phyloP scores from a whole-genome alignment of 2,888 invertebrate genomes.

The Acrobasis suavella region DNA sequence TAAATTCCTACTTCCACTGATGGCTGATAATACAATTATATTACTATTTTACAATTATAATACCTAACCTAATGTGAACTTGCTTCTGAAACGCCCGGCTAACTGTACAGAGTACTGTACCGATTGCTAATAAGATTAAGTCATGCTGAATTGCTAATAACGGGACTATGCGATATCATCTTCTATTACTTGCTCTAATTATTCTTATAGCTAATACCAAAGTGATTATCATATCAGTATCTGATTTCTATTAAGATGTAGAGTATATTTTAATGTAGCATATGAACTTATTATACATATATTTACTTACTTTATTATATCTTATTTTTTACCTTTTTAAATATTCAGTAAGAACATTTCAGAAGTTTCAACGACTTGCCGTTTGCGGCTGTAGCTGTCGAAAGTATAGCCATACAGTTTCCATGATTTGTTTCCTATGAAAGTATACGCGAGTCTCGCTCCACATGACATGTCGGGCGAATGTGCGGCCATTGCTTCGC shows the following conservation, averaged over 20 bases:
- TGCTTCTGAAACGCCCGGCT: constrained; percentile 11
- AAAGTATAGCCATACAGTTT: constrained; percentile 24
- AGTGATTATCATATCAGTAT: constrained; percentile 2
- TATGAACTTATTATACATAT: too few relatives aligned
- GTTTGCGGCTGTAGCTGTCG: constrained; percentile 6
- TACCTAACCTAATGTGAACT: background rate
- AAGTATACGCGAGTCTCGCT: constrained; percentile 72
- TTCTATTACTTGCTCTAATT: constrained; percentile 27
- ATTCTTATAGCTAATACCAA: constrained; percentile 16
- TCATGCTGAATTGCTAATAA: constrained; percentile 31
- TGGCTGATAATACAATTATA: background rate
- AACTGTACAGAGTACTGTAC: constrained; percentile 27
- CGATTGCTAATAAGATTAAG: constrained; percentile 32
- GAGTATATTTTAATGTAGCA: background rate
- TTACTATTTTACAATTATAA: too few relatives aligned
- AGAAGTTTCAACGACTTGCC: background rate
- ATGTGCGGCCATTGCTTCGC: constrained; percentile 43
- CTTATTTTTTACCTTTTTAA: background rate
- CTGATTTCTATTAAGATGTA: constrained; percentile 4
- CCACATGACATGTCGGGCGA: constrained; percentile 76
- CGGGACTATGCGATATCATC: constrained; percentile 28
- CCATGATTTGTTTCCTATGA: constrained; percentile 67
- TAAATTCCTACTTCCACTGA: background rate
- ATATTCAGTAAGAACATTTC: background rate
- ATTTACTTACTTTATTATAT: too few relatives aligned